These are phyloP conservation scores for Drosophila tripunctata DNA, from an alignment of 2,888 invertebrate species.

Conservation along the genomic window DNA sequence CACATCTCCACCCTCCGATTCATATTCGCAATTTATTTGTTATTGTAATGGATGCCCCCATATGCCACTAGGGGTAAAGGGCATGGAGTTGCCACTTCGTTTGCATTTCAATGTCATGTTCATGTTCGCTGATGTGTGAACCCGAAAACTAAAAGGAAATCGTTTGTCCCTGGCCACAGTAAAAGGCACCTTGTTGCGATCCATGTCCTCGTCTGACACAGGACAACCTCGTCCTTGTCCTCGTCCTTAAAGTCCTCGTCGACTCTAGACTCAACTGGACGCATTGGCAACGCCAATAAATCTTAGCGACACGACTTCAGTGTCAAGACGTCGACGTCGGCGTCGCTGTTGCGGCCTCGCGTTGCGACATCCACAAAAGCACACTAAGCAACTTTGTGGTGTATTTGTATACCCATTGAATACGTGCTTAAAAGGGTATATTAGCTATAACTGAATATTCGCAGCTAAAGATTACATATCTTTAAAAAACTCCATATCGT, in stretches of 20 bases:
- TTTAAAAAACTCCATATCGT: too few relatives aligned
- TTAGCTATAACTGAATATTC: too few relatives aligned
- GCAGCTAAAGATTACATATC: too few relatives aligned
- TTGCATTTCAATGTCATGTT: constrained; percentile 39
- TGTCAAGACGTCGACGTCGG: constrained; percentile 17
- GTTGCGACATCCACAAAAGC: constrained; percentile 33
- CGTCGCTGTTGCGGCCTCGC: constrained; percentile 13
- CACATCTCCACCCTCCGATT: constrained; percentile 3
- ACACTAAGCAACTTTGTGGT: constrained; percentile 50
- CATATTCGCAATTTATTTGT: constrained; percentile 73
- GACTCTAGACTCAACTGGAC: constrained; percentile 34
- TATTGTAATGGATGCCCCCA: constrained; percentile 54
- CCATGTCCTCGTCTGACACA: constrained; percentile 17
- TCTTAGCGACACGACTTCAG: constrained; percentile 65
- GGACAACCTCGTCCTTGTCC: constrained; percentile 1
- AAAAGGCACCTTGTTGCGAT: constrained; percentile 39
- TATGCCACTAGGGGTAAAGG: neutral
- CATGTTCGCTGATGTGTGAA: constrained; percentile 25
- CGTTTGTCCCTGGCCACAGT: constrained; percentile 15
- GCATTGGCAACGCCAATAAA: constrained; percentile 66
- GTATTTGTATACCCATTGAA: constrained; percentile 10
- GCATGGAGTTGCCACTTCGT: neutral
- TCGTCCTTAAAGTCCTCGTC: constrained; percentile 26
- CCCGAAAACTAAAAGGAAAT: constrained; percentile 20
- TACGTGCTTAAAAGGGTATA: too few relatives aligned